A percentile compares a stretch with the other conserved stretches of the same genome.
These are phyloP conservation scores for Lomographa bimaculata DNA, from an alignment of 2,888 invertebrate species.

Conservation along the genomic window DNA sequence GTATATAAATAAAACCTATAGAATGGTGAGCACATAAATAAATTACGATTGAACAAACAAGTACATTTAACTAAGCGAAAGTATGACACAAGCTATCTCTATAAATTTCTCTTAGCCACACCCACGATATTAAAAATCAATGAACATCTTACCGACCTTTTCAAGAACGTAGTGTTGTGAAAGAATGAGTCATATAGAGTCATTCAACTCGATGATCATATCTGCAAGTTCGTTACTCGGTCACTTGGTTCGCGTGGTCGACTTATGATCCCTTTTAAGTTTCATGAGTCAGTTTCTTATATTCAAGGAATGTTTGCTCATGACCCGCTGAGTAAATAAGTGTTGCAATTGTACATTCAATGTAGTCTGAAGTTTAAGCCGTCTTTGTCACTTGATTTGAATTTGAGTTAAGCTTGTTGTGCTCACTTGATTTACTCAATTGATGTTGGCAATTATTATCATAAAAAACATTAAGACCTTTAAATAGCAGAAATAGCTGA, in stretches of 20 bases:
- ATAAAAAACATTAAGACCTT: too few relatives aligned
- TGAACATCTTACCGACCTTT: constrained; percentile 61
- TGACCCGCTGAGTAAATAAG: constrained; percentile 38
- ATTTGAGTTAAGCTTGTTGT: too few relatives aligned
- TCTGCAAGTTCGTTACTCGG: constrained; percentile 53
- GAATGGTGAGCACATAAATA: too few relatives aligned
- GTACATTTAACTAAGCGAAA: constrained; percentile 19
- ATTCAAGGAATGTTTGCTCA: constrained; percentile 44
- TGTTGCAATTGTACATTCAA: constrained; percentile 33
- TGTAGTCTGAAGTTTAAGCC: too few relatives aligned
- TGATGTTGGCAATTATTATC: too few relatives aligned
- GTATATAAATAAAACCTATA: too few relatives aligned
- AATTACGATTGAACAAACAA: constrained; percentile 4
- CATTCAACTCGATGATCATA: constrained; percentile 65
- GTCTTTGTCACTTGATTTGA: too few relatives aligned
- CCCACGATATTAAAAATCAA: constrained; percentile 42
- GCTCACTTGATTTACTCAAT: too few relatives aligned
- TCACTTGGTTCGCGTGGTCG: constrained; percentile 56
- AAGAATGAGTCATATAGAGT: constrained; percentile 66
- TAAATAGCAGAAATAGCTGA: too few relatives aligned
- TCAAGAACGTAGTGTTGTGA: constrained; percentile 65
- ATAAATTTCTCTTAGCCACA: constrained; percentile 23
- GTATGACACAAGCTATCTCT: constrained; percentile 17
- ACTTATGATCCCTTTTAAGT: constrained; percentile 64
- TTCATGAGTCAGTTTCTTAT: constrained; percentile 53